Percentiles rank a stretch among this genome's conserved stretches.
Conservation (phyloP, 2,888 invertebrate genomes). For the Blastobasis lacticolella region DNA sequence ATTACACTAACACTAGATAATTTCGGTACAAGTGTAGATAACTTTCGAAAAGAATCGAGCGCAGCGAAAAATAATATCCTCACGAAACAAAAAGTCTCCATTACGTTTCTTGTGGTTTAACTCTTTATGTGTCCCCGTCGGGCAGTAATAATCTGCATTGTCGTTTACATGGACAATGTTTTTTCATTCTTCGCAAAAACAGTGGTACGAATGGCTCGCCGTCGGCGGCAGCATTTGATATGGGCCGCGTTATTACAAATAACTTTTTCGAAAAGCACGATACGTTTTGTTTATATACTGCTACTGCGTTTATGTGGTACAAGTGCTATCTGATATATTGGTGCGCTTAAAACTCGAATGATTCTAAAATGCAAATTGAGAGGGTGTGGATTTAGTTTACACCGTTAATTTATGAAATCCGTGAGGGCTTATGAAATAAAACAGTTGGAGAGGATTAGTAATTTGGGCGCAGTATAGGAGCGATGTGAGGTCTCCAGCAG, state of each 20-base stretch:
- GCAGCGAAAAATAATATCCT: slow-evolving; percentile 26
- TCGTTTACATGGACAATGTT: slow-evolving; percentile 57
- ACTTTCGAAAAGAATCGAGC: background rate
- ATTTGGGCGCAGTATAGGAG: too few species aligned
- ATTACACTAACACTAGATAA: too few species aligned
- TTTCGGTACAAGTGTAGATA: too few species aligned
- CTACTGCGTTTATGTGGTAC: slow-evolving; percentile 31
- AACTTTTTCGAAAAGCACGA: slow-evolving; percentile 34
- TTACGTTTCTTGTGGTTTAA: slow-evolving; percentile 41
- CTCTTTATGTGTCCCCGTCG: slow-evolving; percentile 51
- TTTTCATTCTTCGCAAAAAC: slow-evolving; percentile 54
- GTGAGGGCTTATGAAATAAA: slow-evolving; percentile 1
- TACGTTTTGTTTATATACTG: slow-evolving; percentile 33
- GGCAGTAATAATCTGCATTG: slow-evolving; percentile 61
- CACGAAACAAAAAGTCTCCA: slow-evolving; percentile 30
- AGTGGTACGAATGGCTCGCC: slow-evolving; percentile 38
- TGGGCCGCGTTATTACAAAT: slow-evolving; percentile 38
- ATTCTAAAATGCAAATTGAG: too few species aligned
- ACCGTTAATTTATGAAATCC: too few species aligned
- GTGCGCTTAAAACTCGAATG: too few species aligned
- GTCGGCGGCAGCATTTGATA: slow-evolving; percentile 42
- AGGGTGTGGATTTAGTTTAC: too few species aligned
- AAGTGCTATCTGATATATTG: slow-evolving; percentile 31
- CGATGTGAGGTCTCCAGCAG: too few species aligned
- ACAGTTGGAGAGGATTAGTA: slow-evolving; percentile 7